Conservation (phyloP, 1,140 invertebrate genomes). For the Sycobia sp. region DNA sequence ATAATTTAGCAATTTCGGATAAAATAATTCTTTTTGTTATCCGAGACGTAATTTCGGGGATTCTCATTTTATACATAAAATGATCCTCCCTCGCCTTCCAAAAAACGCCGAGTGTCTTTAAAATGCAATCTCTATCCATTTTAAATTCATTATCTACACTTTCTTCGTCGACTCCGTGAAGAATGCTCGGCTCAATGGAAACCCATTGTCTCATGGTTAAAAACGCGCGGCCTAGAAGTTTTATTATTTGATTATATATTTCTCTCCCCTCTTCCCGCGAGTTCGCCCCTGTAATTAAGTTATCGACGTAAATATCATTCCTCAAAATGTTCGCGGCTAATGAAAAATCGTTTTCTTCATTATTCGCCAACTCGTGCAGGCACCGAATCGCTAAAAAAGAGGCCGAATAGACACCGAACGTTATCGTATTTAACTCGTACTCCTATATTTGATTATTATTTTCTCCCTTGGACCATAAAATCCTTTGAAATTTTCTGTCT, state of each 20-base stretch:
- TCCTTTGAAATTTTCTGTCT: slow-evolving; percentile 3
- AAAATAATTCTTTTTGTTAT: slow-evolving; percentile 23
- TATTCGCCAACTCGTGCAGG: slow-evolving; percentile 15
- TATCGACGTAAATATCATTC: slow-evolving; percentile 18
- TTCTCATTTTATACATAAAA: slow-evolving; percentile 1
- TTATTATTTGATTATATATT: slow-evolving; percentile 4
- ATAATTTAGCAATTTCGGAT: slow-evolving; percentile 22
- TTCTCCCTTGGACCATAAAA: slow-evolving; percentile 2
- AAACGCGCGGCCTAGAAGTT: background rate
- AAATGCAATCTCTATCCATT: background rate
- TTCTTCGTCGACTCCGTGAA: background rate
- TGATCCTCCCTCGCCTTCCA: slow-evolving; percentile 9
- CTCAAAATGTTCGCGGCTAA: background rate
- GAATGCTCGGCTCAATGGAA: background rate
- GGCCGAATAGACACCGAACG: background rate
- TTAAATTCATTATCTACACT: background rate
- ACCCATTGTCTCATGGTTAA: slow-evolving; percentile 19
- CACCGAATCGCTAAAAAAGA: slow-evolving; percentile 13
- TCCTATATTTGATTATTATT: background rate
- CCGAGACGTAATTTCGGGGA: background rate
- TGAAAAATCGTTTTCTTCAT: slow-evolving; percentile 1
- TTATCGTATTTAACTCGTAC: slow-evolving; percentile 10
- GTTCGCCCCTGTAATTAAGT: slow-evolving; percentile 11
- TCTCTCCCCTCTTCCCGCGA: background rate
- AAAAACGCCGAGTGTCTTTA: slow-evolving; percentile 21